Base-by-base conservation (phyloP, 23 tunicate species). In the Ciona savignyi region DNA sequence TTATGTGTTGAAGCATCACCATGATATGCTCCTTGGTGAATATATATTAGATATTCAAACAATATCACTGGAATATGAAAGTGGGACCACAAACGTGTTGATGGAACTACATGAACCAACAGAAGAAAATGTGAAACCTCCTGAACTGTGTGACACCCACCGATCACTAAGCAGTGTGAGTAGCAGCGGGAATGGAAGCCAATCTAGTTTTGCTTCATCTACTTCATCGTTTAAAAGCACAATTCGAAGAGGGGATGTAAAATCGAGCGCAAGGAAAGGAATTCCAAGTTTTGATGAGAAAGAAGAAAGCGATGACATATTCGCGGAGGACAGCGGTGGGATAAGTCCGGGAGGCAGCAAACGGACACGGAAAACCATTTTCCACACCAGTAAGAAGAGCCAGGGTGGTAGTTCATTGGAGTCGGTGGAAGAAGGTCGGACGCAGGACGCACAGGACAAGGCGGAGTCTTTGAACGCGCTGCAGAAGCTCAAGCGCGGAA, bases 21-120 rank as follows among this genome's bases (percentile, higher is more conserved):
- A 89, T 20, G 97, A 91, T 60, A 62, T 72, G 25, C 56, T 91
- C 31, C 75, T 91, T 20, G 91, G 97, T 6, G 97, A 91, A 70
- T 91, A 80, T 34, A 80, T 77, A 29, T 74, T 91, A n/a, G 83
- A 77, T 28, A 62, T 75, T n/a, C 34, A 66, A 2, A 62, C 32
- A 6, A 85, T 90, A 1, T 62, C 70, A 34, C 63, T 83, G 6
- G 83, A 76, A 33, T 61, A 29, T 34, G 79, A 82, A 33, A 64
- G 78, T 35, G 64, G 76, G 21, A 84, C 86, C 25, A 80, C 74
- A 4, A 78, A 69, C 32, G 77, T 85, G 23, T 23, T 70, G 27
- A 30, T 91, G 64, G 74, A 80, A 11, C 64, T 91, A n/a, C 89
- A 85, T 67, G 97, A 91, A 20, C 76, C 93, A 3, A 49, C 33